phyloP scores from a whole-genome alignment of 35 echinoderm and acorn worm genomes.

The Lytechinus variegatus region DNA sequence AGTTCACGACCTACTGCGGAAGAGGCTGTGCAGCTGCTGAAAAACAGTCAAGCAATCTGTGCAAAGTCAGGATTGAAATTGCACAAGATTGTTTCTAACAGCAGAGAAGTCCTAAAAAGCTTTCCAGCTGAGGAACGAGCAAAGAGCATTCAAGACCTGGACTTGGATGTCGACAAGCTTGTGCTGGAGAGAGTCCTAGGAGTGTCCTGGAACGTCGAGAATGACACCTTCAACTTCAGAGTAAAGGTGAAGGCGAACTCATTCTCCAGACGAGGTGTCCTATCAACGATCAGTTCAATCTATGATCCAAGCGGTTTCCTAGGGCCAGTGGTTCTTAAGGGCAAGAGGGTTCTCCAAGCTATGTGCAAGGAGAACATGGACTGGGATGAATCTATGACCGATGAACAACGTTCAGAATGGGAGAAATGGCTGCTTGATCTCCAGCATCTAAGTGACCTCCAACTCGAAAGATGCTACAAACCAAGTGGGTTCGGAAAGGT shows the following conservation, averaged over 20 bases:
- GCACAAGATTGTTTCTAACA: slow-evolving; percentile 52
- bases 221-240: slow-evolving; percentile 57
- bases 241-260: slow-evolving; percentile 49
- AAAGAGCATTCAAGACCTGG: slow-evolving; percentile 32
- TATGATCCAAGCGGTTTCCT: slow-evolving; percentile 61
- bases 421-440: slow-evolving; percentile 41
- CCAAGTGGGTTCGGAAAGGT: slow-evolving; percentile 49
- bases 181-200: slow-evolving; percentile 53
- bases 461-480: slow-evolving; percentile 66
- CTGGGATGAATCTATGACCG: slow-evolving; percentile 58
- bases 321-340: slow-evolving; percentile 39
- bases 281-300: slow-evolving; percentile 59
- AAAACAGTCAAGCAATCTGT: slow-evolving; percentile 45
- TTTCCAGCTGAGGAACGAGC: slow-evolving; percentile 57
- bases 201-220: slow-evolving; percentile 49
- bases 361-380: slow-evolving; percentile 17
- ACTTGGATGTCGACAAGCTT: slow-evolving; percentile 13
- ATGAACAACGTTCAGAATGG: slow-evolving; percentile 33
- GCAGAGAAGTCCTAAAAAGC: slow-evolving; percentile 40
- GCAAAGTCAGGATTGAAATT: slow-evolving; percentile 57
- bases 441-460: background rate
- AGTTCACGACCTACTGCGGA: slow-evolving; percentile 54
- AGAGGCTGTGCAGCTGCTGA: slow-evolving; percentile 50
- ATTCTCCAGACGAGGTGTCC: slow-evolving; percentile 62
- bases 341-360: slow-evolving; percentile 50